Base-by-base conservation (phyloP, 2,888 invertebrate genomes). In the Macrophya alboannulata region DNA sequence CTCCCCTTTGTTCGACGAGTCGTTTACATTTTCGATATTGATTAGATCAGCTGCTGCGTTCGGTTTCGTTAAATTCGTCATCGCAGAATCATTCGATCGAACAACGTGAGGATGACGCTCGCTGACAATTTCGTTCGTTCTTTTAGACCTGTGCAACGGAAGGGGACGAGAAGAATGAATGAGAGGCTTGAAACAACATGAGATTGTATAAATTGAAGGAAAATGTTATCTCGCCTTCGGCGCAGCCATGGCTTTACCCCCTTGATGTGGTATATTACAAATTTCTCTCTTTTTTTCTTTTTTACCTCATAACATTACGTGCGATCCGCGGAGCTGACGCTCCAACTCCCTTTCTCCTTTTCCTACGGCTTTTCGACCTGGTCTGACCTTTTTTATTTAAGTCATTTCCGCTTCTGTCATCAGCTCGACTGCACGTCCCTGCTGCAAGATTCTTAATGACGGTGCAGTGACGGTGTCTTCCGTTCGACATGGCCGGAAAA, bases 201-300 rank as follows among this genome's bases (percentile, higher is more conserved):
- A 55, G 25, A 31, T 74, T 8, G 37, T 77, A 37, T 9, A 43
- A 77, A 77, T 77, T 31, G 48, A 77, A 77, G 12, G 55, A n/a
- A 77, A 77, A 77, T 55, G 37, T 77, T 77, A 37, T 77, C 17
- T 37, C 25, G 31, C 48, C 55, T 8, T 76, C 10, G 48, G 12
- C n/a, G 12, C 15, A n/a, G 43, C 8, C 0, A 31, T 17, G 6
- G 45, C 43, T 74, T 10, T 15, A 25, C 77, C 3, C 3, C 48
- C 25, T 43, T 17, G 37, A 77, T 51, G 31, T 37, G 9, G 21
- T 8, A 55, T 37, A 51, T 48, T 21, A 25, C 37, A 51, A 1
- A n/a, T 37, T 51, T 72, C 1, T 37, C 31, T 31, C 17, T 31
- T 31, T 37, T 31, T 37, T 9, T 37, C 17, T 15, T 71, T 76